phyloP scores from a whole-genome alignment of 2,113 vertebrate species.

The Australoheros scitulus region DNA sequence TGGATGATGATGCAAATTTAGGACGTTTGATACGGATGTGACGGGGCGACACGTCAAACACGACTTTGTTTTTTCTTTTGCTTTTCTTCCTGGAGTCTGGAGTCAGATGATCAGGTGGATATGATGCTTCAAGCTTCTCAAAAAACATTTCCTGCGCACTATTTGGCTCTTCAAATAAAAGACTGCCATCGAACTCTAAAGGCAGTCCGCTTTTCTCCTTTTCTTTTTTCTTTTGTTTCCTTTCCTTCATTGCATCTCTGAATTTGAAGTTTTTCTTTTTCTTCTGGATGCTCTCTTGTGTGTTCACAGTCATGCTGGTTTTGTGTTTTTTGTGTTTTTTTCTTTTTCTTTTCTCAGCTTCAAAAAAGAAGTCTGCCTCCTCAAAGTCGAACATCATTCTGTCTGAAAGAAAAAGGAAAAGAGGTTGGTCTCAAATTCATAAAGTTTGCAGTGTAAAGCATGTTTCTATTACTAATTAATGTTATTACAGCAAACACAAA shows the following conservation, averaged over 20 bases:
- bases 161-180: accelerated
- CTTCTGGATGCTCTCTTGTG: background rate
- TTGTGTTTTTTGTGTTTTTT: constrained; percentile 49
- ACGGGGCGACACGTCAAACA: constrained; percentile 52
- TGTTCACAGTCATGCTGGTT: background rate
- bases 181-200: background rate
- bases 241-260: constrained; percentile 17
- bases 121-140: background rate
- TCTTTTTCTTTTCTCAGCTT: constrained; percentile 33
- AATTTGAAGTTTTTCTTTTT: constrained; percentile 23
- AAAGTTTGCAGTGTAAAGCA: accelerated
- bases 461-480: background rate
- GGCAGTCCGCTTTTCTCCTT: constrained; percentile 38
- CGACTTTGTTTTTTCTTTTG: constrained; percentile 69
- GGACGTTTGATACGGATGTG: constrained; percentile 32
- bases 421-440: background rate
- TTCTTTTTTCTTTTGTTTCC: constrained; percentile 43
- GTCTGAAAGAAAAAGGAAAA: background rate
- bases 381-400: constrained; percentile 61
- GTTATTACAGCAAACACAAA: background rate
- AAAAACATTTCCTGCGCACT: background rate
- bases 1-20: background rate
- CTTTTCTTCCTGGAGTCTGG: constrained; percentile 10
- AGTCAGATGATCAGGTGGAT: background rate
- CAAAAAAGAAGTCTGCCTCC: background rate